These are phyloP conservation scores for Prionace glauca DNA, from an alignment of 2,797 vertebrate species.

Conservation along the genomic window DNA sequence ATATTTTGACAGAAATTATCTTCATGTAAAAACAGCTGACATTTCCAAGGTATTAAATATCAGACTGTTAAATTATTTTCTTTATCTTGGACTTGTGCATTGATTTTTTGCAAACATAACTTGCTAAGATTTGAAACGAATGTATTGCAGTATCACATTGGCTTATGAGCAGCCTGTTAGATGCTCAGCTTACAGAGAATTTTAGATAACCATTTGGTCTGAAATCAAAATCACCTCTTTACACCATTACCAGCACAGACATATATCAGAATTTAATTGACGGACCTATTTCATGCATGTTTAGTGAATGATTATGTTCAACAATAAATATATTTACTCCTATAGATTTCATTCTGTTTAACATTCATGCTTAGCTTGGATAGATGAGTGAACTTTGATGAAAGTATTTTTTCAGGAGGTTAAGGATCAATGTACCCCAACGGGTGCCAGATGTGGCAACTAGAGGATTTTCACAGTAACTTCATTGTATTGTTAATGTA, in stretches of 20 bases:
- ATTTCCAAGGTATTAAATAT: conserved; percentile 16
- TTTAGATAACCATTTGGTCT: background rate
- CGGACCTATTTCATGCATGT: background rate
- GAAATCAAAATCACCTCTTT: background rate
- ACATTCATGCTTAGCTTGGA: background rate
- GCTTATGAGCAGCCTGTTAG: background rate
- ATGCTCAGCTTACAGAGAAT: background rate
- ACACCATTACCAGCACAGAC: background rate
- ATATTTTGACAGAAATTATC: background rate
- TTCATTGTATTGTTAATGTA: no score
- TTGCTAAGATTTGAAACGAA: background rate
- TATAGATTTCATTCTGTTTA: background rate
- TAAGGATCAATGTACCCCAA: background rate
- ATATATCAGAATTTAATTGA: background rate
- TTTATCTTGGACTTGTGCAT: background rate
- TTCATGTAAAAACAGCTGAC: background rate
- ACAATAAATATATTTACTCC: background rate
- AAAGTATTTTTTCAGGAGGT: background rate
- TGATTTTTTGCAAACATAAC: background rate
- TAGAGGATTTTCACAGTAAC: no score
- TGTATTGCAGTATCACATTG: background rate
- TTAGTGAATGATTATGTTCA: background rate
- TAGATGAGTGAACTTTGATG: background rate
- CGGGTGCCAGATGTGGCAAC: no score
- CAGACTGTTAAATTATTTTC: background rate